phyloP scores from a whole-genome alignment of 2,113 vertebrate species.

The Regulus satrapa region DNA sequence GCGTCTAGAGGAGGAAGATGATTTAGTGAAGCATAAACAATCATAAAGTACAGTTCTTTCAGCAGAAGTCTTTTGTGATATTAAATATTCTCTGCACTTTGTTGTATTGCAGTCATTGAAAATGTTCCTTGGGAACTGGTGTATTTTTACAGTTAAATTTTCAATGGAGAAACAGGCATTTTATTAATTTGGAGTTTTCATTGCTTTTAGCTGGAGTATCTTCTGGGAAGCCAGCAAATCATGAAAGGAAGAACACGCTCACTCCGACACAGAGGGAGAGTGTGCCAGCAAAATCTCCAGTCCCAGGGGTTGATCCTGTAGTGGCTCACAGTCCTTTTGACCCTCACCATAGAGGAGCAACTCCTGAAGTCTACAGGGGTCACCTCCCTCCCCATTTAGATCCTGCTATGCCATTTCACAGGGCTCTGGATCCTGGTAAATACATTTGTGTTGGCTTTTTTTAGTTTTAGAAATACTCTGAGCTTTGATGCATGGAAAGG shows the following conservation, averaged over 20 bases:
- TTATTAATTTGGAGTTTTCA: background rate
- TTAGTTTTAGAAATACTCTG: background rate
- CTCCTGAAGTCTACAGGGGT: slow-evolving; percentile 85
- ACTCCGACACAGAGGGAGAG: slow-evolving; percentile 92
- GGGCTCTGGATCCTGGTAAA: slow-evolving; percentile 90
- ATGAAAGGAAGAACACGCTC: slow-evolving; percentile 90
- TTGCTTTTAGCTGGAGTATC: slow-evolving; percentile 76
- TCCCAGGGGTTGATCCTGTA: slow-evolving; percentile 84
- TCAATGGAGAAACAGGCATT: background rate
- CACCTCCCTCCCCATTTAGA: slow-evolving; percentile 90
- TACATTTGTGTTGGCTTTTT: background rate
- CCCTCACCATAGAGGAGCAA: slow-evolving; percentile 84
- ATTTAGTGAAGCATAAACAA: background rate
- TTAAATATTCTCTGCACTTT: background rate
- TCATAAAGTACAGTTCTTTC: background rate
- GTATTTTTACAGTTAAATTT: background rate
- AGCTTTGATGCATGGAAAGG: background rate
- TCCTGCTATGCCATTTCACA: slow-evolving; percentile 86
- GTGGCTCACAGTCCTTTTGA: slow-evolving; percentile 92
- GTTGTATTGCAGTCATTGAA: background rate
- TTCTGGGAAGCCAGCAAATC: slow-evolving; percentile 83
- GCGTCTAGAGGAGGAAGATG: background rate
- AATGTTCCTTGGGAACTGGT: background rate
- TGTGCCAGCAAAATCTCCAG: slow-evolving; percentile 90
- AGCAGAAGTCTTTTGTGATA: background rate